Conservation (phyloP, 2,113 vertebrate species). For the Pangasianodon gigas region DNA sequence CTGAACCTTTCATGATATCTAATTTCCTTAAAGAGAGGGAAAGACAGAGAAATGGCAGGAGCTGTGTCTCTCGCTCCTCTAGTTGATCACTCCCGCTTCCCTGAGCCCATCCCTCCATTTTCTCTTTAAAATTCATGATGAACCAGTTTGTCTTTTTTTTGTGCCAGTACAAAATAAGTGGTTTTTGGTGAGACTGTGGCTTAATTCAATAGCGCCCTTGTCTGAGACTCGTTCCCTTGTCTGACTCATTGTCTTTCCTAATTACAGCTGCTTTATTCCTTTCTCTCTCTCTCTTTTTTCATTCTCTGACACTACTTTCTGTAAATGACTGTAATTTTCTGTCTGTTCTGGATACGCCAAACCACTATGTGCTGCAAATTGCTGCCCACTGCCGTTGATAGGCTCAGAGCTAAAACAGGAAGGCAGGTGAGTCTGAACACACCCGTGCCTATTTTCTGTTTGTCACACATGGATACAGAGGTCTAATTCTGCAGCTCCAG, state of each 20-base stretch:
- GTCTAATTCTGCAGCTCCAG: slow-evolving; percentile 39
- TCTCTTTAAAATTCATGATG: background rate
- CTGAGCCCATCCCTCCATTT: background rate
- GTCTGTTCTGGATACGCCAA: slow-evolving; percentile 14
- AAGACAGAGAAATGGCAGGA: background rate
- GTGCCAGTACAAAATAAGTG: background rate
- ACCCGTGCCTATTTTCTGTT: slow-evolving; percentile 32
- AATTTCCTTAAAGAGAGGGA: slow-evolving; percentile 54
- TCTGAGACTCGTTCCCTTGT: background rate
- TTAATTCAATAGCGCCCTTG: slow-evolving; percentile 36
- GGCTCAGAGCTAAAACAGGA: slow-evolving; percentile 11
- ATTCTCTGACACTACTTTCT: slow-evolving; percentile 32
- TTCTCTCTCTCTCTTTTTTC: slow-evolving; percentile 10
- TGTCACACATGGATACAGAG: slow-evolving; percentile 38
- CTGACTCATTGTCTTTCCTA: slow-evolving; percentile 41
- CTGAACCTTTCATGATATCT: slow-evolving; percentile 60
- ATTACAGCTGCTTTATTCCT: slow-evolving; percentile 34
- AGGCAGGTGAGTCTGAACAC: slow-evolving; percentile 29
- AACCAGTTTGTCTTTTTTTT: slow-evolving; percentile 16
- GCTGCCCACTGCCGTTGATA: background rate
- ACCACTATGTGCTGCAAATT: slow-evolving; percentile 5
- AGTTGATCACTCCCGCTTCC: background rate
- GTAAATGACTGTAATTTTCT: slow-evolving; percentile 44
- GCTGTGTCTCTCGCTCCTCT: slow-evolving; percentile 7
- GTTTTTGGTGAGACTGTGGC: slow-evolving; percentile 23